phyloP scores from a whole-genome alignment of 2,113 vertebrate species.

The Irena cyanogastra region DNA sequence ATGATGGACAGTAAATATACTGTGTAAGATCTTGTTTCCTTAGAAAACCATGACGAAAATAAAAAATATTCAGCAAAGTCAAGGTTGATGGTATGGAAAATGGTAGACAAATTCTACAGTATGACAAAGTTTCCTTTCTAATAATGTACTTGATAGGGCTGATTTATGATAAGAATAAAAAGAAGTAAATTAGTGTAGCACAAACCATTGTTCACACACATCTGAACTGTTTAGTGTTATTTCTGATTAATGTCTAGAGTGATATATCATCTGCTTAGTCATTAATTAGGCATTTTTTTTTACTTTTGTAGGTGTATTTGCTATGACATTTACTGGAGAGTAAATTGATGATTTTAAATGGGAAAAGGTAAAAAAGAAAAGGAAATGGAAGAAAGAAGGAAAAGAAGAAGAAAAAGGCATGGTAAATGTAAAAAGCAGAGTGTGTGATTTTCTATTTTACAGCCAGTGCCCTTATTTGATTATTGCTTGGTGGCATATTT shows the following conservation, averaged over 20 bases:
- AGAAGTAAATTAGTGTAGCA: neutral
- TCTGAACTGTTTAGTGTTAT: neutral
- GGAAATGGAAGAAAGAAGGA: neutral
- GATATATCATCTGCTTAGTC: neutral
- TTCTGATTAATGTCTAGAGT: neutral
- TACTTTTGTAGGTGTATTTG: neutral
- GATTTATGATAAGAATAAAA: neutral
- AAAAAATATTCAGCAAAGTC: neutral
- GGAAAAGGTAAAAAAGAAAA: neutral
- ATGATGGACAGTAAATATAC: neutral
- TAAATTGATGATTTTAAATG: neutral
- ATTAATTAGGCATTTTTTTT: neutral
- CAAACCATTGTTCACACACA: neutral
- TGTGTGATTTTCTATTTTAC: neutral
- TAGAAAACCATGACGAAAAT: neutral
- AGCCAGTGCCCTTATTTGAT: neutral
- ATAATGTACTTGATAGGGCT: neutral
- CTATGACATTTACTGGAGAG: neutral
- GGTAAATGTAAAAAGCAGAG: neutral
- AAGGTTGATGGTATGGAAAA: neutral
- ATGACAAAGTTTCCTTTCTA: neutral
- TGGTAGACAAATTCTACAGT: neutral
- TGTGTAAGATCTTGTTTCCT: neutral
- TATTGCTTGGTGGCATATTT: conserved; percentile 33
- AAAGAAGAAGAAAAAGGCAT: neutral